Conservation (phyloP, 2,888 invertebrate species). For the Trichopoda pennipes region DNA sequence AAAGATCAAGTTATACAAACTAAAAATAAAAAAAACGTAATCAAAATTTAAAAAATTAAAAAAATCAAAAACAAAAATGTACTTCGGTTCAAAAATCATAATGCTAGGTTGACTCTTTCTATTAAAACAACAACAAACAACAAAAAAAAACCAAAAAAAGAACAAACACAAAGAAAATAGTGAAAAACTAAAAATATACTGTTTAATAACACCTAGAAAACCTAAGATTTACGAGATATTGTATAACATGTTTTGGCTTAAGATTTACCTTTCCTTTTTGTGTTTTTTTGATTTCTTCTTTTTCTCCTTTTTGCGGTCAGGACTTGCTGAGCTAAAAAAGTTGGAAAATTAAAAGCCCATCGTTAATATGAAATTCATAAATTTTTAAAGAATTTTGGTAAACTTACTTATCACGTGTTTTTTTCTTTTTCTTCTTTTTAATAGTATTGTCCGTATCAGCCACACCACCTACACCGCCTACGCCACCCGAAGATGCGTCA, state of each 20-base stretch:
- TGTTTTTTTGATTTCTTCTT: constrained; percentile 90
- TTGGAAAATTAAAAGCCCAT: not conserved
- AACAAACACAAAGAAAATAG: too few relatives aligned
- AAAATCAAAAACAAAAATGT: constrained; percentile 50
- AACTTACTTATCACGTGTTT: constrained; percentile 81
- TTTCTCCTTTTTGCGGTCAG: constrained; percentile 88
- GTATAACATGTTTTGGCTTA: constrained; percentile 26
- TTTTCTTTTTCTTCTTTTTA: constrained; percentile 88
- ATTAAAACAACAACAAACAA: constrained; percentile 24
- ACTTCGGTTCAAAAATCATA: constrained; percentile 46
- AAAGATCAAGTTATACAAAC: constrained; percentile 60
- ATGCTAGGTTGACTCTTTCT: constrained; percentile 41
- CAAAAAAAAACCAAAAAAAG: too few relatives aligned
- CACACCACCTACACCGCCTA: constrained; percentile 77
- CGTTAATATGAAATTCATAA: not conserved
- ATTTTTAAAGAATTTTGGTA: not conserved
- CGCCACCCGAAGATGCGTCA: constrained; percentile 74
- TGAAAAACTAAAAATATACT: not conserved
- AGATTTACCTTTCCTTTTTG: constrained; percentile 87
- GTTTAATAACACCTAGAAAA: constrained; percentile 58
- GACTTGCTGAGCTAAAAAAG: constrained; percentile 84
- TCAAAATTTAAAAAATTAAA: constrained; percentile 42
- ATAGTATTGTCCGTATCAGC: constrained; percentile 77
- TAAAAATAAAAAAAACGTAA: constrained; percentile 49
- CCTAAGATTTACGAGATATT: constrained; percentile 69